Base-by-base conservation (phyloP, 2,888 invertebrate species). In the Polydrusus cervinus region DNA sequence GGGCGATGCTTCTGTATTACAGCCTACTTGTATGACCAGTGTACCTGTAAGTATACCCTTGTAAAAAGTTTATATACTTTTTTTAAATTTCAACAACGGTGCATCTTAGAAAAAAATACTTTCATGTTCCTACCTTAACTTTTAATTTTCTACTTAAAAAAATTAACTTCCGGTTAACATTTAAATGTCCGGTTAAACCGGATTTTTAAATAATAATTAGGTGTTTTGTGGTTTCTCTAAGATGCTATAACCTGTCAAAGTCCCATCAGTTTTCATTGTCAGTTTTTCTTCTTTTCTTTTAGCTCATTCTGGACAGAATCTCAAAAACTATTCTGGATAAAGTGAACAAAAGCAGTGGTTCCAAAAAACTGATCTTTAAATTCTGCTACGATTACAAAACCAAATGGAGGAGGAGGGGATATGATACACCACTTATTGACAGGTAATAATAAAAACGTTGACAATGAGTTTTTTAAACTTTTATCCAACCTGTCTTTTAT, bases 281-380 rank as follows among this genome's bases (percentile, higher is more conserved):
- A n/a, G n/a, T n/a, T n/a, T 25, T 53, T 30, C 13, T n/a, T 53
- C n/a, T 2, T 20, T 9, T 68, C 61, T 64, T 25, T 70, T 88
- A 97, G 96, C 89, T 98, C 67, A 98, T 99, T 82, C 92, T 99
- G 89, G 99, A 99, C 88, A 93, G 99, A 83, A 96, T 99, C 85
- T 97, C 97, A 84, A 99, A 99, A 88, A 97, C 95, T 81, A 97
- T 99, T 77, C 96, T 96, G 85, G 98, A 98, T 84, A 97, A 97
- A 86, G 95, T 99, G 67, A 91, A 93, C 65, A 93, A 93, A 81
- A 94, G 95, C 71, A 93, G 96, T 10, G 89, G 90, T 55, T 89
- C 97, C 75, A 92, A 93, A 72, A 92, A 93, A 85, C 93, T 95
- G 0, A 88, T 99, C 79, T 99, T 99, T 89, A 93, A 95, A 86